Evolutionary conservation across 2,888 invertebrate species (phyloP).

Genomic region (Drosophila seclusa): DNA sequence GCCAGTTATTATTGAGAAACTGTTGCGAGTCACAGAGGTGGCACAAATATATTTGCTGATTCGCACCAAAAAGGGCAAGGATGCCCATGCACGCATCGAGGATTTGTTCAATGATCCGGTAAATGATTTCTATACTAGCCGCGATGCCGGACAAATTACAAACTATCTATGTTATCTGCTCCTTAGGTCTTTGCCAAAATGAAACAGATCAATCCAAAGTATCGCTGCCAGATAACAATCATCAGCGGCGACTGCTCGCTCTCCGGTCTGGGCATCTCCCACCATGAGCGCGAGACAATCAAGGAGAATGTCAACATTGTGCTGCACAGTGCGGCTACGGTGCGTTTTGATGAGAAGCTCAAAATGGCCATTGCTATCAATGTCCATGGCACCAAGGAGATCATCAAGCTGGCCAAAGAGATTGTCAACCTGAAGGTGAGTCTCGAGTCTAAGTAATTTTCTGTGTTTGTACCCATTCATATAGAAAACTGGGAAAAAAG

Average conservation of each 20-base stretch:
- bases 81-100: constrained; percentile 88
- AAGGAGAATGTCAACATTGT: constrained; percentile 86
- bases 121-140: constrained; percentile 59
- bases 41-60: constrained; percentile 87
- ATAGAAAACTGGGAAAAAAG: neutral
- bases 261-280: constrained; percentile 83
- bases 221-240: constrained; percentile 84
- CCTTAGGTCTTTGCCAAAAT: constrained; percentile 79
- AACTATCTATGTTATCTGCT: neutral
- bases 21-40: constrained; percentile 87
- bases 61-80: constrained; percentile 88
- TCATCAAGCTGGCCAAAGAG: constrained; percentile 88
- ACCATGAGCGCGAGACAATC: constrained; percentile 82
- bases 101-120: constrained; percentile 90
- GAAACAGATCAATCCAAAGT: constrained; percentile 79
- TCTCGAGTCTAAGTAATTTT: neutral
- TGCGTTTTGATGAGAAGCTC: constrained; percentile 91
- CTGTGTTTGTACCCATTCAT: neutral
- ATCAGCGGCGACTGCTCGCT: constrained; percentile 85
- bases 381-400: constrained; percentile 88
- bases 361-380: constrained; percentile 90
- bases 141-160: neutral
- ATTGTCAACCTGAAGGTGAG: constrained; percentile 88
- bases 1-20: constrained; percentile 87
- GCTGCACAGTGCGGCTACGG: constrained; percentile 97